Evolutionary conservation across 2,888 invertebrate genomes (phyloP), one percentile per base, ranked within the genome.

Genomic region (Macaria notata): DNA sequence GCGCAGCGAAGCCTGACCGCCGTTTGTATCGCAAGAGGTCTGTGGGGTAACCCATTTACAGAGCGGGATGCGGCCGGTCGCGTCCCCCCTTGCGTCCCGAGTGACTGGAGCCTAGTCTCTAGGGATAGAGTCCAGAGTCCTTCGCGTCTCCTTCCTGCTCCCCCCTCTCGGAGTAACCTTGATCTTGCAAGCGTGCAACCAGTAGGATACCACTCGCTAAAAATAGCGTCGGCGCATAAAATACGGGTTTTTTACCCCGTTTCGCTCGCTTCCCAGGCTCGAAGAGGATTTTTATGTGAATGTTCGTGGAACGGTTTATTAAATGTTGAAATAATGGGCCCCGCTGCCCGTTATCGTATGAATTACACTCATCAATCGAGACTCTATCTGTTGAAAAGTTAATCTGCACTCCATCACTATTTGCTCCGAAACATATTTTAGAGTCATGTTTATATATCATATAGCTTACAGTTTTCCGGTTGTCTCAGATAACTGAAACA

Each of bases 41-140:
- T 90, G 88, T 90, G 85, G 90, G 88, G 87, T 86, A 89, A 90
- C 89, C 90, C 85, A 89, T 89, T 88, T 89, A 85, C 73, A 73
- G 83, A 73, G 79, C 78, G 82, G 81, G 77, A 74, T 73, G 76
- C 69, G 71, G 70, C 67, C 73, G 78, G 78, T 78, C 41, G 4
- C 9, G 9, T 60, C 81, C 79, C 84, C 83, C 79, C 84, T 81
- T 72, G 80, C 80, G 84, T 86, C 83, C 83, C 69, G 62, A 58
- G 52, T 30, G 45, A 29, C 48, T 56, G 49, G 61, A 66, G 73
- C 68, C 56, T 69, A 55, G 44, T 3, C 9, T 9, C 38, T 9
- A 33, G 49, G 56, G 45, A 69, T 78, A 84, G 68, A 67, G 76
- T 63, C 55, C 52, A 72, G 39, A 19, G 19, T 19, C 19, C 19